These are phyloP conservation scores for Micromesistius poutassou DNA, from an alignment of 2,797 vertebrate genomes.

Conservation along the genomic window DNA sequence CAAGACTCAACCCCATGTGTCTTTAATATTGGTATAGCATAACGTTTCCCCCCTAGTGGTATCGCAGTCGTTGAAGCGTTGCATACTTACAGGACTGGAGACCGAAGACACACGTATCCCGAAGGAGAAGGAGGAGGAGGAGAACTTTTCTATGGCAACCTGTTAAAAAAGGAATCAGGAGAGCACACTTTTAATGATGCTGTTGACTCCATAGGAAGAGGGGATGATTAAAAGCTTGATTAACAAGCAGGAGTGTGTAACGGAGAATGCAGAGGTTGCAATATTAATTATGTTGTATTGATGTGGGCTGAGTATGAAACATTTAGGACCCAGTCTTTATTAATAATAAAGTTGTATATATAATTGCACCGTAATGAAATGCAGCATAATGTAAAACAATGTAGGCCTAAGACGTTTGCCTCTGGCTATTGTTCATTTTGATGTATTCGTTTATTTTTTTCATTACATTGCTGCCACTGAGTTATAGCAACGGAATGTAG, in stretches of 20 bases:
- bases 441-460: not conserved
- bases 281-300: not conserved
- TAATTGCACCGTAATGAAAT: not conserved
- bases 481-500: not conserved
- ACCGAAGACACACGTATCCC: not conserved
- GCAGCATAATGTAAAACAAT: not conserved
- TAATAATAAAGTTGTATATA: not conserved
- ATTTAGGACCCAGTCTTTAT: not conserved
- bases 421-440: not conserved
- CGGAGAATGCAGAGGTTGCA: not conserved
- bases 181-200: not conserved
- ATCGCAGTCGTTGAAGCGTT: not conserved
- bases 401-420: no score
- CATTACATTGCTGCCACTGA: not conserved
- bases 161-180: not conserved
- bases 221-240: not conserved
- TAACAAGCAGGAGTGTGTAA: not conserved
- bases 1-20: constrained; percentile 9
- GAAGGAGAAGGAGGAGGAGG: no score
- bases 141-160: not conserved
- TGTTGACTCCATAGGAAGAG: not conserved
- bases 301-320: not conserved
- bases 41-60: constrained; percentile 72
- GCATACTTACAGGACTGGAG: not conserved
- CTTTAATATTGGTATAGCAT: constrained; percentile 49